Evolutionary conservation across 2,797 vertebrate species (phyloP).

Genomic region (Myiotriccus ornatus): DNA sequence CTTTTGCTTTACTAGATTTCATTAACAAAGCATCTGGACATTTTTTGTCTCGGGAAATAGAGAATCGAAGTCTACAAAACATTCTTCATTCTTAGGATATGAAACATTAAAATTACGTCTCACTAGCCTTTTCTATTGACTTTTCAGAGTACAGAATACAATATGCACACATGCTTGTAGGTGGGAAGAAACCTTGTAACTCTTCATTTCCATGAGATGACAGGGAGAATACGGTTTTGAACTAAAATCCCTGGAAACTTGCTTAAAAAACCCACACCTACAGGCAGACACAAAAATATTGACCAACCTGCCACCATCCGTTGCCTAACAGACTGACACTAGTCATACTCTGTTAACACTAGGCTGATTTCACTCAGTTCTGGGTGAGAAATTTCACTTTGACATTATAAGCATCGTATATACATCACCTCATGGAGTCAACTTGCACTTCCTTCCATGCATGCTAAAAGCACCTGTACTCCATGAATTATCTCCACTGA

Average conservation of each 20-base stretch:
- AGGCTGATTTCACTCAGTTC: not conserved
- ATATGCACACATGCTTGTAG: fast-evolving
- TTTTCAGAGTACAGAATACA: not conserved
- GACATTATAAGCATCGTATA: not conserved
- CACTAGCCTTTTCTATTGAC: not conserved
- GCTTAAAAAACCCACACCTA: not conserved
- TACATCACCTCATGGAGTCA: not conserved
- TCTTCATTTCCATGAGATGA: not conserved
- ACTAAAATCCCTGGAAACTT: not conserved
- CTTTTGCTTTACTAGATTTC: not conserved
- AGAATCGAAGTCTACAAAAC: not conserved
- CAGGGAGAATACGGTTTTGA: not conserved
- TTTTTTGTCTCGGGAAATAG: not conserved
- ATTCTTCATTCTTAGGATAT: not conserved
- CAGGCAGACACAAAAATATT: not conserved
- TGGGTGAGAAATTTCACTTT: not conserved
- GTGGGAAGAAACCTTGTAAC: not conserved
- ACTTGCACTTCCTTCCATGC: constrained; percentile 1
- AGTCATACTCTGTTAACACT: not conserved
- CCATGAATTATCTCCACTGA: not conserved
- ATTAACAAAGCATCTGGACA: not conserved
- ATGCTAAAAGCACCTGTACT: not conserved
- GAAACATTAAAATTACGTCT: not conserved
- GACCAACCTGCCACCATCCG: not conserved
- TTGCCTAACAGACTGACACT: not conserved